A percentile compares a stretch with the other conserved stretches of the same genome.
These are phyloP conservation scores for Ondatra zibethicus DNA, from an alignment of 2,113 vertebrate genomes.

Conservation along the genomic window DNA sequence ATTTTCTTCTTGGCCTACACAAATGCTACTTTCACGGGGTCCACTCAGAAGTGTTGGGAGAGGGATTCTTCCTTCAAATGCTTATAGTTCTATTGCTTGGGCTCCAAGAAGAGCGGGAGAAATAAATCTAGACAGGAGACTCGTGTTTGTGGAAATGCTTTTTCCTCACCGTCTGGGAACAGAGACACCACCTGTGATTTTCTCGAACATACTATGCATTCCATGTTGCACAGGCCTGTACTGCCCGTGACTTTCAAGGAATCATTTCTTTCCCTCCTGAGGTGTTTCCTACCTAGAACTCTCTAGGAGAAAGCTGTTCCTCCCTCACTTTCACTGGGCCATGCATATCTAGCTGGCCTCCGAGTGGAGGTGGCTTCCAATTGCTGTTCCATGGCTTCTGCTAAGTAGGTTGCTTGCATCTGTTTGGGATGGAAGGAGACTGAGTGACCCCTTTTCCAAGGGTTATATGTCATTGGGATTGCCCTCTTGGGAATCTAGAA, in stretches of 20 bases:
- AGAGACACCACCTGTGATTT: not conserved
- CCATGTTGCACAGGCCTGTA: not conserved
- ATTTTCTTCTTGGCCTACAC: not conserved
- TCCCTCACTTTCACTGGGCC: not conserved
- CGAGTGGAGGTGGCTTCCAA: no score
- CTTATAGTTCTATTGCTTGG: not conserved
- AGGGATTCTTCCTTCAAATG: constrained; percentile 10
- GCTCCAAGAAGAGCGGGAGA: not conserved
- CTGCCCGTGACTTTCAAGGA: not conserved
- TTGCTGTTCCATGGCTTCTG: not conserved
- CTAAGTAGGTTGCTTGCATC: not conserved
- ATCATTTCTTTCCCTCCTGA: not conserved
- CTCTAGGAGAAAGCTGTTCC: not conserved
- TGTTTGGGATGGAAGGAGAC: not conserved
- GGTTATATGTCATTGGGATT: not conserved
- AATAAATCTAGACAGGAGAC: not conserved
- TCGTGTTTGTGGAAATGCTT: not conserved
- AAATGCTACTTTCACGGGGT: not conserved
- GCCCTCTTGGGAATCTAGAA: not conserved
- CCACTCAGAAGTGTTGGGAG: not conserved
- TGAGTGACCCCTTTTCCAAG: not conserved
- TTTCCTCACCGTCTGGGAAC: not conserved
- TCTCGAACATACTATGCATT: not conserved
- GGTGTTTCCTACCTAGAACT: not conserved
- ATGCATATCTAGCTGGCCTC: no score